Base-by-base conservation (phyloP, 2,113 vertebrate genomes). In the Prietella phreatophila region DNA sequence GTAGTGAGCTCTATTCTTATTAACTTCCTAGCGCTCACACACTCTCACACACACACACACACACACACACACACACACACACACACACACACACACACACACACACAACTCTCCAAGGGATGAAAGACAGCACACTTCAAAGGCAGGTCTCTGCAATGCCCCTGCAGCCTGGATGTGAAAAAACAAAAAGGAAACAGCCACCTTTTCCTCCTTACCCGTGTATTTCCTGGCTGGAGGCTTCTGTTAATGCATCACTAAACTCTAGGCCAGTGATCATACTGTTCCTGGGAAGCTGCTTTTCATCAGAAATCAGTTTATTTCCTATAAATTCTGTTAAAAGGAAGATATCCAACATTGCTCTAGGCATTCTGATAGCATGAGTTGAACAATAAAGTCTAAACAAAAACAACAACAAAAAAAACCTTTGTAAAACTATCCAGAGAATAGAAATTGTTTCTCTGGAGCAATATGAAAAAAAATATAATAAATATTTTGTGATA, bases 61-160 rank as follows among this genome's bases (percentile, higher is more conserved):
- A 42, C 33, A 73, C 27, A 20, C 87, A 82, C 60, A 63, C 39
- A 47, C 75, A 78, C 11, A n/a, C 5, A 79, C 75, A 50, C 39
- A 39, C 33, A 39, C 71, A 71, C 42, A 27, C 89, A 85, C 33
- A 42, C 69, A 73, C 69, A 73, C 36, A 42, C 33, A 73, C 27
- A 20, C 87, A 82, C 60, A 63, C 39, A 47, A 27, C 71, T 84
- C 71, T 81, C 84, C 73, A 83, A n/a, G 69, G 84, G 80, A 84
- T 55, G 14, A 65, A 88, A 60, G 33, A 42, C 83, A 67, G 85
- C 47, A 53, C 60, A 81, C 90, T 88, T 89, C 87, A 89, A 89
- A 91, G 86, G 22, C 81, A 71, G 71, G 71, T 76, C 56, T 89
- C 65, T 61, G 88, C 67, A 76, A 80, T 39, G 50, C 27, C 79